Conservation (phyloP, 30 jellyfish, hydroid and myxozoan genomes). For the Phacellophora camtschatica region DNA sequence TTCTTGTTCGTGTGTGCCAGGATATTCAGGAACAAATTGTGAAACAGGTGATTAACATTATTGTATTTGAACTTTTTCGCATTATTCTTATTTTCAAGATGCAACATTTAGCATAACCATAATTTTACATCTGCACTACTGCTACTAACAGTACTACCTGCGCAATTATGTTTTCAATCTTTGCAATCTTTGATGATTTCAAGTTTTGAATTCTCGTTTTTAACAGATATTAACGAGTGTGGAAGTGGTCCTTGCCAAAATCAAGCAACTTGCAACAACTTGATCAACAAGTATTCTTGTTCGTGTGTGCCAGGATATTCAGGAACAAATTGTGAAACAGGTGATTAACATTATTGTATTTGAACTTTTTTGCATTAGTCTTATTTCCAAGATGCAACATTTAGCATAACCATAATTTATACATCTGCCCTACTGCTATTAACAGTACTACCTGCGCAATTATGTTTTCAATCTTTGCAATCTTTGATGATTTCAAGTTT, state of each 20-base stretch:
- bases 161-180: background rate
- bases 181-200: background rate
- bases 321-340: conserved; percentile 5
- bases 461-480: background rate
- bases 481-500: background rate
- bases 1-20: no score
- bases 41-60: background rate
- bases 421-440: background rate
- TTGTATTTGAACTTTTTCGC: background rate
- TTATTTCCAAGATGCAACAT: background rate
- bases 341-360: background rate
- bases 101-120: background rate
- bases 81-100: background rate
- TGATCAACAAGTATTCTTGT: conserved; percentile 22
- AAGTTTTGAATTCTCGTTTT: background rate
- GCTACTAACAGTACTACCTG: background rate
- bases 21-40: conserved; percentile 5
- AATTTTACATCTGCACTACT: background rate
- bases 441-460: background rate
- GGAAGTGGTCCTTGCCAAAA: conserved; percentile 29
- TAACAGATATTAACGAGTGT: conserved; percentile 31
- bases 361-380: background rate
- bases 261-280: conserved; percentile 33
- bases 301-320: conserved; percentile 19
- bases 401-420: background rate